phyloP scores from a whole-genome alignment of 2,797 vertebrate genomes.

The Acanthis flammea region DNA sequence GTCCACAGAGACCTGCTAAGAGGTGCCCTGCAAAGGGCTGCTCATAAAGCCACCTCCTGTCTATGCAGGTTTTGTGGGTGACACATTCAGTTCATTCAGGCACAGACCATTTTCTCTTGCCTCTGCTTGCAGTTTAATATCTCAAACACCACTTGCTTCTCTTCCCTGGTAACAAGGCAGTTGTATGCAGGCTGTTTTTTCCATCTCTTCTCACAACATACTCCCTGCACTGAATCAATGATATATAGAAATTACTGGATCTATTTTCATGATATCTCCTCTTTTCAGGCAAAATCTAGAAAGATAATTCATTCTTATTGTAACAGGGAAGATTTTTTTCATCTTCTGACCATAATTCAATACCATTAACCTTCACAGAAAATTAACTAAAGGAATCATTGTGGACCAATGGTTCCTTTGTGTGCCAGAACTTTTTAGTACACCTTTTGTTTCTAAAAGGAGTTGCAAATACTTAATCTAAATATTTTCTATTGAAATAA shows the following conservation, averaged over 20 bases:
- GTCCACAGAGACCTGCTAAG: neutral
- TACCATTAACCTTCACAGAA: neutral
- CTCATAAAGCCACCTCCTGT: neutral
- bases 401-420: neutral
- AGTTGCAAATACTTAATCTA: neutral
- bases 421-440: neutral
- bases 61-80: neutral
- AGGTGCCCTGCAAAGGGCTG: fast-evolving
- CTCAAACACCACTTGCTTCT: neutral
- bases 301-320: neutral
- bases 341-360: neutral
- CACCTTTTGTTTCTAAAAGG: neutral
- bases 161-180: neutral
- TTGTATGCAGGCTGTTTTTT: neutral
- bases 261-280: neutral
- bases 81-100: neutral
- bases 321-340: neutral
- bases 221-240: neutral
- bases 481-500: neutral
- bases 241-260: neutral
- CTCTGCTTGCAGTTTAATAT: neutral
- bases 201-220: neutral
- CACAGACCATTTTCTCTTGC: neutral
- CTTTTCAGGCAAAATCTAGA: neutral
- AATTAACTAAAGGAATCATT: neutral